Base-by-base conservation (phyloP, 1,140 invertebrate species). In the Episyrphus balteatus region DNA sequence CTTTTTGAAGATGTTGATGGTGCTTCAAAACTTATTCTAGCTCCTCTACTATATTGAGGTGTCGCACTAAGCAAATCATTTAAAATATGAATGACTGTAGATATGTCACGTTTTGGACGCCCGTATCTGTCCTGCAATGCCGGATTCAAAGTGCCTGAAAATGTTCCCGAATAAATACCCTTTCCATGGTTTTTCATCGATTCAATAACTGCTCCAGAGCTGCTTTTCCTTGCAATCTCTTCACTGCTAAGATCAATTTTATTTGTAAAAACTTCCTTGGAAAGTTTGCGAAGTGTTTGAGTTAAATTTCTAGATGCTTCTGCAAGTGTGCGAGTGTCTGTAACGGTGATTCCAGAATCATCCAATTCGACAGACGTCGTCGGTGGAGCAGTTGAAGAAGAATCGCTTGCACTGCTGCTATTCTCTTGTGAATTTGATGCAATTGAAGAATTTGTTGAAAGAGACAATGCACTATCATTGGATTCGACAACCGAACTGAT, bases 151-250 rank as follows among this genome's bases (percentile, higher is more conserved):
- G 91, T 93, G 31, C 92, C 91, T 66, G 81, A 79, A 68, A 84
- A 84, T 21, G 85, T 88, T 33, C 85, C 86, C 15, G 85, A 88
- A 62, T 87, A 88, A 42, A 88, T 83, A 52, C 91, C 92, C 67
- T 90, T 89, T 38, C 91, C 88, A 57, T 93, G 86, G 63, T 92
- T 87, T 61, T 92, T 86, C 88, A 93, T 91, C 54, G 86, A 89
- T 61, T 92, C 86, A 59, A 92, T 92, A 57, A 92, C 88, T 53
- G 88, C 88, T 39, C 87, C 88, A 47, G 85, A 83, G n/a, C 77
- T 73, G 48, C 51, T 70, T 49, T 59, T 74, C 50, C 52, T 70
- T 55, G 47, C 68, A 50, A 53, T 68, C 58, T 77, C 74, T 17
- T 74, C 69, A 17, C 57, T 56, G 47, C 70, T 71, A 49, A 76